These are phyloP conservation scores for Nannoperca australis DNA, from an alignment of 2,797 vertebrate genomes.

Conservation along the genomic window DNA sequence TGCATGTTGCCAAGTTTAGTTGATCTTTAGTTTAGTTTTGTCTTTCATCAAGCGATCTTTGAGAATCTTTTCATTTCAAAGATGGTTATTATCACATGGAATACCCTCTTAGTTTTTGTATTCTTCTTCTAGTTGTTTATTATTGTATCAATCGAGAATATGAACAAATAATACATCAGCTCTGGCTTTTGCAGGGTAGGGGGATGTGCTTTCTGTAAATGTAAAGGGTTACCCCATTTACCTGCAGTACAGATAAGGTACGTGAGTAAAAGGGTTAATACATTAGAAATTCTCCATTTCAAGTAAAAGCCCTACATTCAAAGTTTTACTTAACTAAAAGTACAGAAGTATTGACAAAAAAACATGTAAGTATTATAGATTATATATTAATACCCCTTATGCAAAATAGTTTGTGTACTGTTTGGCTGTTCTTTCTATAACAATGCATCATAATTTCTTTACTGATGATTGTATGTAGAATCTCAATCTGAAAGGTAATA, in stretches of 20 bases:
- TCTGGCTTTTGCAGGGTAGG: not conserved
- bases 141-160: not conserved
- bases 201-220: not conserved
- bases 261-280: not conserved
- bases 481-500: not conserved
- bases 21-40: slow-evolving; percentile 9
- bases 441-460: not conserved
- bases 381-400: not conserved
- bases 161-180: not conserved
- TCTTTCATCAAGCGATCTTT: not conserved
- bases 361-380: not conserved
- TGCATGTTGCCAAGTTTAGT: slow-evolving; percentile 1
- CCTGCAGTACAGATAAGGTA: not conserved
- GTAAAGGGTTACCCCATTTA: not conserved
- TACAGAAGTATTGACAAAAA: not conserved
- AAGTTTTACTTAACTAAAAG: not conserved
- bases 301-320: not conserved
- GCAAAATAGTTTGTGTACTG: not conserved
- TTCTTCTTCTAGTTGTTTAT: not conserved
- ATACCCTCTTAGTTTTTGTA: not conserved
- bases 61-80: not conserved
- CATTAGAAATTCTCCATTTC: not conserved
- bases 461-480: not conserved
- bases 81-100: not conserved
- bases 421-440: not conserved